phyloP scores from a whole-genome alignment of 2,113 vertebrate species.

The Notiomystis cincta region DNA sequence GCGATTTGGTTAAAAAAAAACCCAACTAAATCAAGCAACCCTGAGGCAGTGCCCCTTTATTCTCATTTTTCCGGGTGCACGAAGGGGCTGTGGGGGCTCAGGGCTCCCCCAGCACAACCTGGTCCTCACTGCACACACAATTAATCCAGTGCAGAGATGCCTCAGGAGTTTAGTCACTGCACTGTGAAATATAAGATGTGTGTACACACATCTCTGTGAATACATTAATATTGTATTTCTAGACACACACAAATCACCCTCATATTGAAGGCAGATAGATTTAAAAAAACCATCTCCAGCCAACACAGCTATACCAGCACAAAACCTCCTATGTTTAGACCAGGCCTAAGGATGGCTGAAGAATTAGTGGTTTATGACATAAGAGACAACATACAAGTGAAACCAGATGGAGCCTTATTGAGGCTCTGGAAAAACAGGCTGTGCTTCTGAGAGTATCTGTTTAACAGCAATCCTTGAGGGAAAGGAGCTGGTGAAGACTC shows the following conservation, averaged over 20 bases:
- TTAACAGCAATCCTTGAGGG: slow-evolving; percentile 61
- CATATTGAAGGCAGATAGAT: slow-evolving; percentile 25
- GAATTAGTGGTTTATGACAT: slow-evolving; percentile 71
- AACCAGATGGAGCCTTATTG: slow-evolving; percentile 65
- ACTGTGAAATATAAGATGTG: neutral
- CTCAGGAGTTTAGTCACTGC: neutral
- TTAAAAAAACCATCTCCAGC: slow-evolving; percentile 9
- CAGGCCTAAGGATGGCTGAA: slow-evolving; percentile 57
- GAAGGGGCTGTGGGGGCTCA: neutral
- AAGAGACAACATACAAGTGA: slow-evolving; percentile 65
- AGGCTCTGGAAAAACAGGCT: slow-evolving; percentile 62
- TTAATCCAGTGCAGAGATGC: neutral
- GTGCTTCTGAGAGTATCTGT: slow-evolving; percentile 57
- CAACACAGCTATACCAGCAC: slow-evolving; percentile 22
- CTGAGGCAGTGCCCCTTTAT: neutral
- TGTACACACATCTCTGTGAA: neutral
- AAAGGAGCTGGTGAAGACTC: slow-evolving; percentile 44
- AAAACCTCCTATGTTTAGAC: slow-evolving; percentile 40
- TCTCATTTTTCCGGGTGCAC: neutral
- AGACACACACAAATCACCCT: slow-evolving; percentile 52
- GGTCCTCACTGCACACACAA: neutral
- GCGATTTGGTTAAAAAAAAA: neutral
- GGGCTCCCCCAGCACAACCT: neutral
- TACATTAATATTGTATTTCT: slow-evolving; percentile 4
- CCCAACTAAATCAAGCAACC: neutral